Evolutionary conservation across 2,888 invertebrate genomes (phyloP).

Genomic region (Pegoplata infirma): DNA sequence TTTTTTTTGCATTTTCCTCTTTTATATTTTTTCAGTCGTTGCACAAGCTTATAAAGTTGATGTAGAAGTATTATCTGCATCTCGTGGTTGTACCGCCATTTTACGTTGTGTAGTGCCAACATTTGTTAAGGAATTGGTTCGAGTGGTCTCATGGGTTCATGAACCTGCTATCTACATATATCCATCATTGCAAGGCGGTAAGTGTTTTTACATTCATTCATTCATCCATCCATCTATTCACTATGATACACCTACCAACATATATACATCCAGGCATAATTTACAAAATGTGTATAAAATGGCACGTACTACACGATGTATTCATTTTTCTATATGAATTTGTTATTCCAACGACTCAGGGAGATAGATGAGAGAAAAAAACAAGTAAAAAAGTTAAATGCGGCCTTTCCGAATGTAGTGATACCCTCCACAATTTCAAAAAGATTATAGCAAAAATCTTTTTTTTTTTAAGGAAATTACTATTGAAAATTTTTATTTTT

Average conservation of each 20-base stretch:
- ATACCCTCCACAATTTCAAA: too few relatives aligned
- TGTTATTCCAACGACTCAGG: background rate
- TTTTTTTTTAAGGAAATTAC: too few relatives aligned
- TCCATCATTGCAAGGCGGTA: conserved; percentile 87
- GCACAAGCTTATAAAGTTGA: conserved; percentile 86
- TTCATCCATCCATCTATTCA: conserved; percentile 63
- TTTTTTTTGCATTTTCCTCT: conserved; percentile 25
- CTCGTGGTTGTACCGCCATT: conserved; percentile 85
- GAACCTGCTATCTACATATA: conserved; percentile 86
- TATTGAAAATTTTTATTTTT: too few relatives aligned
- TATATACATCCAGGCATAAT: conserved; percentile 2
- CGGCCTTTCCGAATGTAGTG: too few relatives aligned
- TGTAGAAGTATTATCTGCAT: conserved; percentile 84
- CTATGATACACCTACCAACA: conserved; percentile 52
- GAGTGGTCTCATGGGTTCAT: conserved; percentile 87
- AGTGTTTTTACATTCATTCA: conserved; percentile 71
- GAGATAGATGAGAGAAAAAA: conserved; percentile 21
- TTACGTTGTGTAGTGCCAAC: conserved; percentile 85
- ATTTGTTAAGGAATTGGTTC: conserved; percentile 86
- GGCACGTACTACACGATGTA: conserved; percentile 26
- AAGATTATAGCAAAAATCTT: too few relatives aligned
- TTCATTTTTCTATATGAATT: conserved; percentile 13
- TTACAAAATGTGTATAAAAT: conserved; percentile 15
- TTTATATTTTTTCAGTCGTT: conserved; percentile 81
- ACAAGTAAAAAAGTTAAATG: conserved; percentile 14